phyloP scores from a whole-genome alignment of 2,113 vertebrate genomes.

The Notothenia rossii region DNA sequence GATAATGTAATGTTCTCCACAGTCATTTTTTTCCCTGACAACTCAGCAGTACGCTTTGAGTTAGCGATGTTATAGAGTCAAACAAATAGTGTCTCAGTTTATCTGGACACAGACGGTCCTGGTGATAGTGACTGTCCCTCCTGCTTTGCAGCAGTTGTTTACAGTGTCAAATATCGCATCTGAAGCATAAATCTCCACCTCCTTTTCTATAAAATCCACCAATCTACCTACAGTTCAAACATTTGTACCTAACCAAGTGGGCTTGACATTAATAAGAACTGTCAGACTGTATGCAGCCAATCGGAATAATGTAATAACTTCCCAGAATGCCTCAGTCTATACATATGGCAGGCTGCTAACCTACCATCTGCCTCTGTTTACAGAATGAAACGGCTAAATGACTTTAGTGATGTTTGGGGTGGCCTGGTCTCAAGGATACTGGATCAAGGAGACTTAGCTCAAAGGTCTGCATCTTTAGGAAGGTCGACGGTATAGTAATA shows the following conservation, averaged over 20 bases:
- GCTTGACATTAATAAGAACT: slow-evolving; percentile 12
- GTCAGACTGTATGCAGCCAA: slow-evolving; percentile 22
- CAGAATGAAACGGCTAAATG: no score
- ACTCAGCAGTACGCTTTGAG: background rate
- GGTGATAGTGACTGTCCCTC: background rate
- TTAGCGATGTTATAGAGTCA: background rate
- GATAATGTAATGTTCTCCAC: background rate
- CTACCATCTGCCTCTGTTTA: slow-evolving; percentile 42
- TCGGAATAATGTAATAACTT: slow-evolving; percentile 13
- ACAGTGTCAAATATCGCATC: slow-evolving; percentile 12
- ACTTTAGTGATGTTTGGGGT: background rate
- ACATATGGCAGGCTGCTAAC: slow-evolving; percentile 39
- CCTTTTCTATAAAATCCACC: background rate
- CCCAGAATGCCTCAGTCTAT: slow-evolving; percentile 29
- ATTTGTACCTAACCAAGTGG: background rate
- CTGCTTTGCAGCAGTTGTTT: background rate
- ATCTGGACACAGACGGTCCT: background rate
- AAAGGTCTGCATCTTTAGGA: background rate
- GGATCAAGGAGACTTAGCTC: no score
- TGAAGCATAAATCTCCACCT: background rate
- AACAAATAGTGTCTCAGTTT: slow-evolving; percentile 30
- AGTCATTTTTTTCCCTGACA: background rate
- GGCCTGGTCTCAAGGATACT: no score
- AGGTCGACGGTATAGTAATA: background rate
- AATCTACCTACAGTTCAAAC: background rate